phyloP scores from a whole-genome alignment of 2,113 vertebrate genomes.

The Solea senegalensis region DNA sequence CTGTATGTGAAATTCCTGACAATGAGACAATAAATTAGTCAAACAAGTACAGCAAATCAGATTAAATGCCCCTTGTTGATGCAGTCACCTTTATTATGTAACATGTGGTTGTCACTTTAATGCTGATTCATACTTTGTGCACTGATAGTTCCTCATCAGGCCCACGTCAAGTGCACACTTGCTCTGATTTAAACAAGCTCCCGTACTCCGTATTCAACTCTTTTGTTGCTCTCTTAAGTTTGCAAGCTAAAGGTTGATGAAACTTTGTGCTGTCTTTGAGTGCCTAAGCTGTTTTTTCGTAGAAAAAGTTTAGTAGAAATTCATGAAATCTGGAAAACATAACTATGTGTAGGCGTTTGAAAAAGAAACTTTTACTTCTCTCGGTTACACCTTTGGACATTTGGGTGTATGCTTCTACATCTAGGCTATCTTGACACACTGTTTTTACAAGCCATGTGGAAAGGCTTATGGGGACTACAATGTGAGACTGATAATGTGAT shows the following conservation, averaged over 20 bases:
- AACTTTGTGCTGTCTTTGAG: slow-evolving; percentile 1
- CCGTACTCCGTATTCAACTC: neutral
- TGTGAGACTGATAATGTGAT: slow-evolving; percentile 67
- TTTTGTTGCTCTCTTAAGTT: slow-evolving; percentile 19
- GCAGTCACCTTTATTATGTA: slow-evolving; percentile 56
- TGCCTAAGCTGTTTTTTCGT: slow-evolving; percentile 16
- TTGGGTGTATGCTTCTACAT: slow-evolving; percentile 42
- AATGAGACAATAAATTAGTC: slow-evolving; percentile 32
- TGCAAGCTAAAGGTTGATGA: neutral
- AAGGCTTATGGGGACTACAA: slow-evolving; percentile 63
- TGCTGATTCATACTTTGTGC: slow-evolving; percentile 59
- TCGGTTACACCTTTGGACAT: slow-evolving; percentile 57
- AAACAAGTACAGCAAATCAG: slow-evolving; percentile 52
- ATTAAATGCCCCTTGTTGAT: slow-evolving; percentile 56
- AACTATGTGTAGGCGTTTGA: slow-evolving; percentile 31
- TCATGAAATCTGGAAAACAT: slow-evolving; percentile 58
- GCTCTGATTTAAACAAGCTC: slow-evolving; percentile 44
- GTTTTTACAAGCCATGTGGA: slow-evolving; percentile 72
- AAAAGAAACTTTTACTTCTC: slow-evolving; percentile 16
- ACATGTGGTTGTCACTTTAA: slow-evolving; percentile 53
- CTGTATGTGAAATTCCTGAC: slow-evolving; percentile 38
- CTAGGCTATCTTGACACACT: slow-evolving; percentile 34
- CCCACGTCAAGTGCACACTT: slow-evolving; percentile 37
- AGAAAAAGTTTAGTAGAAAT: slow-evolving; percentile 19
- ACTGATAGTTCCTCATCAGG: slow-evolving; percentile 64